These are phyloP conservation scores for Apamea monoglypha DNA, from an alignment of 2,888 invertebrate genomes.

Conservation along the genomic window DNA sequence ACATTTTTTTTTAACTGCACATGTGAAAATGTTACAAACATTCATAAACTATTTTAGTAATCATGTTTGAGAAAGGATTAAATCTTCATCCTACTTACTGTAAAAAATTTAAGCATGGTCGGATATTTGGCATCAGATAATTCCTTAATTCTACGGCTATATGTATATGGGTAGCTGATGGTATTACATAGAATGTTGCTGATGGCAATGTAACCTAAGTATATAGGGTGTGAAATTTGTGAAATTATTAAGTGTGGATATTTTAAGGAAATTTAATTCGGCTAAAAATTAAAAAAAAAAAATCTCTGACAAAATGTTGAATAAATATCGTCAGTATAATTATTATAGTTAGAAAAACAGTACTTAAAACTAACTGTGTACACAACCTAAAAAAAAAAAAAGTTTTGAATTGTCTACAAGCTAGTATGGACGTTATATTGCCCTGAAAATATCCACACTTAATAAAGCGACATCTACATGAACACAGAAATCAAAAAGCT, in stretches of 20 bases:
- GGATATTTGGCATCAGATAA: conserved; percentile 5
- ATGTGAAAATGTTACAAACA: conserved; percentile 30
- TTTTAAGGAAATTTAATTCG: background rate
- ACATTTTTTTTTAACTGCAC: conserved; percentile 41
- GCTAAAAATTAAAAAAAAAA: background rate
- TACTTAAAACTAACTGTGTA: background rate
- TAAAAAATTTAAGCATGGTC: conserved; percentile 3
- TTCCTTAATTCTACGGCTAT: conserved; percentile 9
- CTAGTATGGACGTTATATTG: background rate
- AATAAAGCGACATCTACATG: background rate
- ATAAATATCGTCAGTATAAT: background rate
- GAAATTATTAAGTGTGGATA: conserved; percentile 4
- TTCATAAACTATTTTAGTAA: conserved; percentile 6
- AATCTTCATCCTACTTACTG: background rate
- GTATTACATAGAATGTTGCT: background rate
- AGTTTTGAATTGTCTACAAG: background rate
- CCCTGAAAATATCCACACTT: conserved; percentile 8
- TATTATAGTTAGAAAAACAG: background rate
- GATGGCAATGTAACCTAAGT: background rate
- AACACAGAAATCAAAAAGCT: background rate
- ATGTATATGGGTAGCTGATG: background rate
- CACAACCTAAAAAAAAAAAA: background rate
- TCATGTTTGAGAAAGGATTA: background rate
- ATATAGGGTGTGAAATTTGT: background rate
- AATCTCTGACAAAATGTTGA: background rate